Percentiles rank a stretch among this genome's conserved stretches.
phyloP scores from a whole-genome alignment of 37 sponge, comb jelly and placozoan genomes.

The Oscarella lobularis region DNA sequence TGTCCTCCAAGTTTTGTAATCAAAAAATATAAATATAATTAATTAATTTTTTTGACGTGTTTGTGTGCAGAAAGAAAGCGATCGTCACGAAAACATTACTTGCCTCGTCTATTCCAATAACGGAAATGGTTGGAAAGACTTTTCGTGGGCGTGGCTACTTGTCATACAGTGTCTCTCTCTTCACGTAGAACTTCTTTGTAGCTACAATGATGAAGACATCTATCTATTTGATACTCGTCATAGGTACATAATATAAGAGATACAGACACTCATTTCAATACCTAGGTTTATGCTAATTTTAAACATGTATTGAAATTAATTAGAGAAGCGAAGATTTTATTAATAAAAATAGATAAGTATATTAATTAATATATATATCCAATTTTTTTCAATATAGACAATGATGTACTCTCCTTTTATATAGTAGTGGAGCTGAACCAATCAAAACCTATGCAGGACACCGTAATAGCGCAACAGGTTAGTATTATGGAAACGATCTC shows the following conservation, averaged over 20 bases:
- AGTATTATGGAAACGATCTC: too few relatives aligned
- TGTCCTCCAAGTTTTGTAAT: conserved; percentile 73
- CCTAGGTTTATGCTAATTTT: too few relatives aligned
- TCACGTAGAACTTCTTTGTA: conserved; percentile 57
- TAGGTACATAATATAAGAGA: conserved; percentile 12
- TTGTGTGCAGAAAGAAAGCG: conserved; percentile 15
- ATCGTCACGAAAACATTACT: conserved; percentile 53
- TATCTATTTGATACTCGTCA: conserved; percentile 75
- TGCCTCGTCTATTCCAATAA: conserved; percentile 82
- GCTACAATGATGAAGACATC: conserved; percentile 92
- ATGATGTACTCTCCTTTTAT: neutral
- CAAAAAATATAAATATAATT: too few relatives aligned
- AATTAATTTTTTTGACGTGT: too few relatives aligned
- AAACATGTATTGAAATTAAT: too few relatives aligned
- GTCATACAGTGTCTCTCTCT: neutral
- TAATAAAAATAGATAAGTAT: too few relatives aligned
- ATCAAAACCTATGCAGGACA: conserved; percentile 65
- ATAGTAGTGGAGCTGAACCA: conserved; percentile 33
- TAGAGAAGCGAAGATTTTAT: too few relatives aligned
- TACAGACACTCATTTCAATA: too few relatives aligned
- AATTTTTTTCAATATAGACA: neutral
- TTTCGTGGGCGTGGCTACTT: too few relatives aligned
- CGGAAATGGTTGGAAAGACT: too few relatives aligned
- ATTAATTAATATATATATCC: too few relatives aligned
- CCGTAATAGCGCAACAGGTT: conserved; percentile 75